Base-by-base conservation (phyloP, 2,797 vertebrate genomes). In the Tiaroga cobitis region DNA sequence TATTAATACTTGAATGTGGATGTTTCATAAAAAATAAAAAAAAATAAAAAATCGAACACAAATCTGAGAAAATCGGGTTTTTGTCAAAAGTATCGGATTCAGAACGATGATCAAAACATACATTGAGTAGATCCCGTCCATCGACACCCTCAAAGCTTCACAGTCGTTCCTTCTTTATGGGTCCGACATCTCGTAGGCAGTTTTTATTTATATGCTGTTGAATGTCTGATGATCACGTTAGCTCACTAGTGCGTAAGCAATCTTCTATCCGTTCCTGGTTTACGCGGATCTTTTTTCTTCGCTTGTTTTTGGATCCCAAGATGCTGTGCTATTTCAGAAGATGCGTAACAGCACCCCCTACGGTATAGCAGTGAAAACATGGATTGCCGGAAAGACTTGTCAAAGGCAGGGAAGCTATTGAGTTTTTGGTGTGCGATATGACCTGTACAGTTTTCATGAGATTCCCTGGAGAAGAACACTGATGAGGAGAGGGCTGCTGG, bases 401-500 rank as follows among this genome's bases (percentile, higher is more conserved):
- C 63, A 32, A 65, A 18, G 63, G 1, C 63, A 61, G 56, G 2
- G 56, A n/a, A 54, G 19, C 10, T 18, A 54, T 9, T 54, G 11
- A 18, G 6, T 63, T 63, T 16, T 21, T 51, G 18, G 46, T 49
- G 18, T 24, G 73, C 24, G 24, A 15, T 37, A n/a, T 56, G 19
- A 37, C 16, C 11, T 24, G 29, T 32, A n/a, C 21, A 16, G 74
- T 9, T 56, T 5, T 76, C 32, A 24, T 56, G 32, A 37, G 32
- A 76, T 59, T n/a, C 46, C 61, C 61, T 69, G 37, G 18, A 79
- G 76, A 79, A 7, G n/a, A n/a, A 8, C 70, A 51, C 43, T 51
- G n/a, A 78, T 61, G 24, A 78, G 56, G 4, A 61, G 8, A 77
- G 37, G 56, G 21, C 21, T 70, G 49, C 65, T 39, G 65, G 46